Evolutionary conservation across 2,888 invertebrate genomes (phyloP).

Genomic region (Romanomermis culicivorax): DNA sequence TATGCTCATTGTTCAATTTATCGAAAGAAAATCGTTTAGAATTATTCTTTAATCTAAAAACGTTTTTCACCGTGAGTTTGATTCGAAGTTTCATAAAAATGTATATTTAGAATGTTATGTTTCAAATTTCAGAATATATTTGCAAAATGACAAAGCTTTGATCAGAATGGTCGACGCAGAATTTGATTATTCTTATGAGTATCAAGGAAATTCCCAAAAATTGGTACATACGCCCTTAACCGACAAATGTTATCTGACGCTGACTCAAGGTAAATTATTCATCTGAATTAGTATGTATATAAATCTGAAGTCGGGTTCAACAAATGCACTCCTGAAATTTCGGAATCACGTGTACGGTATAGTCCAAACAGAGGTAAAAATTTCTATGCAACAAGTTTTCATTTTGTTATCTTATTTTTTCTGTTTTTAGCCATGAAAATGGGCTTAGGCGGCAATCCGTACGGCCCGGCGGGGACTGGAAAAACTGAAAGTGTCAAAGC

Average conservation of each 20-base stretch:
- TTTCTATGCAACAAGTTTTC: neutral
- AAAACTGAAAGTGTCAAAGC: constrained; percentile 94
- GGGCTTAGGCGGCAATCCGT: constrained; percentile 92
- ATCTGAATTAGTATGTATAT: too few species aligned
- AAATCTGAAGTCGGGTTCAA: too few species aligned
- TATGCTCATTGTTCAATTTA: too few species aligned
- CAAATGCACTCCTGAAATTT: neutral
- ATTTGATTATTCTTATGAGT: constrained; percentile 89
- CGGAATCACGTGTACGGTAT: neutral
- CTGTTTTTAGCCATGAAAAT: constrained; percentile 51
- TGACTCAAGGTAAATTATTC: constrained; percentile 50
- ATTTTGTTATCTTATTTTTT: neutral
- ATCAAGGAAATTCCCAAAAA: constrained; percentile 83
- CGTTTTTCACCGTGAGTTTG: too few species aligned
- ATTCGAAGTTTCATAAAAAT: too few species aligned
- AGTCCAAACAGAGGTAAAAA: neutral
- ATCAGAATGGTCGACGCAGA: constrained; percentile 77
- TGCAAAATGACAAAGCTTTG: constrained; percentile 38
- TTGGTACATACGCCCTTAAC: constrained; percentile 85
- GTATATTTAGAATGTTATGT: too few species aligned
- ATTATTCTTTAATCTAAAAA: too few species aligned
- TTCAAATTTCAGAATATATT: constrained; percentile 50
- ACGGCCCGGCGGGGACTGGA: constrained; percentile 95
- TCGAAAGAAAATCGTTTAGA: too few species aligned
- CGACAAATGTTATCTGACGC: constrained; percentile 85